A percentile compares a stretch with the other conserved stretches of the same genome.
These are phyloP conservation scores for Trypoxylon attenuatum DNA, from an alignment of 2,888 invertebrate genomes.

Conservation along the genomic window DNA sequence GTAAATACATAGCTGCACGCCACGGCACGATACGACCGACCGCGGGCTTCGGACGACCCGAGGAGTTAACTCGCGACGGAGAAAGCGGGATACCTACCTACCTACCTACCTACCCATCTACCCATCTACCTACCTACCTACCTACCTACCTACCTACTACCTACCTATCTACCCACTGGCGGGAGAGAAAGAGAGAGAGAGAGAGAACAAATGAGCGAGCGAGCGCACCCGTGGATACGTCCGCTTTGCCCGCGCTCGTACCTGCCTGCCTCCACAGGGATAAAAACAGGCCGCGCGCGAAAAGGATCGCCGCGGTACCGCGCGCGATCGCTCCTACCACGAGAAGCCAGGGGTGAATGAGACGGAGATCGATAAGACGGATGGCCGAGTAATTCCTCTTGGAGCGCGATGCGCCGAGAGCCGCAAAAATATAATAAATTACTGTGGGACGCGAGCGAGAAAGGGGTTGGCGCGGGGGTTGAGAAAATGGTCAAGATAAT, in stretches of 20 bases:
- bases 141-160: not conserved
- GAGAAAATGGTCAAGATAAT: conserved; percentile 22
- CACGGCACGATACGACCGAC: conserved; percentile 48
- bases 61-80: conserved; percentile 60
- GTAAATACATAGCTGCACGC: conserved; percentile 66
- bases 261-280: conserved; percentile 1
- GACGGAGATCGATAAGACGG: conserved; percentile 35
- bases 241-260: conserved; percentile 26
- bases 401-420: conserved; percentile 21
- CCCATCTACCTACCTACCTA: conserved; percentile 15
- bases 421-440: conserved; percentile 37
- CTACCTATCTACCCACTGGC: conserved; percentile 19
- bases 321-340: conserved; percentile 20
- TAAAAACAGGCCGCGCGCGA: conserved; percentile 38
- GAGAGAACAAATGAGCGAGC: conserved; percentile 8
- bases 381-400: conserved; percentile 30
- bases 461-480: not conserved
- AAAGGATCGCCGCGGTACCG: conserved; percentile 36
- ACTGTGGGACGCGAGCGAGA: conserved; percentile 3
- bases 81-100: conserved; percentile 42
- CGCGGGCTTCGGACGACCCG: conserved; percentile 51
- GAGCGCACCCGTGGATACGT: not conserved
- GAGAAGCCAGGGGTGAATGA: conserved; percentile 14
- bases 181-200: not conserved
- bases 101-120: conserved; percentile 29